Evolutionary conservation across 2,888 invertebrate species (phyloP).

Genomic region (Congeria kusceri): DNA sequence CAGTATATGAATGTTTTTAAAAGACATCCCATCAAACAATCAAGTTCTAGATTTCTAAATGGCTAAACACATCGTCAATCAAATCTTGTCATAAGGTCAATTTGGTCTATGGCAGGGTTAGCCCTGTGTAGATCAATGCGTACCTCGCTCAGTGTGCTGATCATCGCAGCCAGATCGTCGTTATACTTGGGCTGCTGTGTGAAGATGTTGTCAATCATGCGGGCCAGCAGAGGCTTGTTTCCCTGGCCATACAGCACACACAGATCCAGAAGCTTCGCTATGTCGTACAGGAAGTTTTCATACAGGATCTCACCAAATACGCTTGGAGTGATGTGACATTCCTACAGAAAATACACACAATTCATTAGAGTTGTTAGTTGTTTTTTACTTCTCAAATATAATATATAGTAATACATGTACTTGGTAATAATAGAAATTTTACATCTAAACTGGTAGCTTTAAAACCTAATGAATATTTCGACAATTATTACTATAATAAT

Average conservation of each 20-base stretch:
- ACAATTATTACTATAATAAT: no score
- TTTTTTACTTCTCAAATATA: no score
- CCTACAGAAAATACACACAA: constrained; percentile 68
- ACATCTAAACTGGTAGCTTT: not conserved
- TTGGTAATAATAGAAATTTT: not conserved
- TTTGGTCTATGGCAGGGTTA: not conserved
- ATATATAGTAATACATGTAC: not conserved
- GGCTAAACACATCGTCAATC: no score
- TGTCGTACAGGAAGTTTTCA: constrained; percentile 92
- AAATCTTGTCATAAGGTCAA: not conserved
- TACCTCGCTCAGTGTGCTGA: constrained; percentile 79
- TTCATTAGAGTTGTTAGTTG: no score
- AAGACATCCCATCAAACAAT: no score
- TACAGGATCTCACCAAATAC: constrained; percentile 91
- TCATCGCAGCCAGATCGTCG: constrained; percentile 86
- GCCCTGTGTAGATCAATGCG: no score
- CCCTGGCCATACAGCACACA: constrained; percentile 91
- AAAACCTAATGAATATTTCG: no score
- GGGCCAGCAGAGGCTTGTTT: constrained; percentile 88
- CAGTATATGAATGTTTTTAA: no score
- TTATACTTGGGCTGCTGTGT: constrained; percentile 89
- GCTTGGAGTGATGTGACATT: constrained; percentile 87
- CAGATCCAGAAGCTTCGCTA: constrained; percentile 93
- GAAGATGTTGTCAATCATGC: constrained; percentile 90
- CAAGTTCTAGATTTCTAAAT: no score